Evolutionary conservation across 53 echinoderm and acorn worm species (phyloP), one percentile per base, ranked within the genome.

Genomic region (Stichopus horrens): DNA sequence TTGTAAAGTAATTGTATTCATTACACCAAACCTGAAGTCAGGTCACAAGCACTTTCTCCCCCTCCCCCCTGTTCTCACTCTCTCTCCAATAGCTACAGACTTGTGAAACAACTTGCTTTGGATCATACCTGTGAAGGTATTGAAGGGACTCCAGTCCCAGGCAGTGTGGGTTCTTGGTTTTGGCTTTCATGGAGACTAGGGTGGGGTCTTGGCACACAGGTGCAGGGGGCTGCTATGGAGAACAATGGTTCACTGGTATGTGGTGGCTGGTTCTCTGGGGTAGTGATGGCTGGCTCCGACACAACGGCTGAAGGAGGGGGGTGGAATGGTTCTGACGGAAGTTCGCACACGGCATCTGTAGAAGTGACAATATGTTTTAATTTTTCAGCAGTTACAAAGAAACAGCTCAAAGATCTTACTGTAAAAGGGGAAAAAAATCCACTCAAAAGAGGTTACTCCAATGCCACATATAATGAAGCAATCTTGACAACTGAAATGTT

Each of bases 151-250:
- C 63, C 66, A 8, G 18, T 63, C 52, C 52, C 85, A 63, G 85
- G 60, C 20, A 85, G 52, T 16, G 52, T 53, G 5, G 66, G 85
- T 21, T 85, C 85, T 53, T 85, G 85, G 37, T 73, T 23, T 7
- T 74, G 87, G 23, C 54, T 74, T 20, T 58, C 75, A 23, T 54
- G 57, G 20, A 90, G 90, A 21, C 77, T 90, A 23, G 90, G 90
- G 77, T 90, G 90, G 13, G 90, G 90, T 23, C 90, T 58, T n/a
- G 90, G 90, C 7, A 90, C 86, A 51, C 90, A 90, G 77, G 90
- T 90, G 85, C 90, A 90, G 4, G 90, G 90, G 9, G 76, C 60
- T 2, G 79, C 88, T 63, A 88, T 52, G 71, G 89, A 67, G 66
- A 81, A 80, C 77, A 73, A 23, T 20, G 76, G 78, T 51, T 87